Conservation (phyloP, 2,888 invertebrate genomes). For the Plebejus anna region DNA sequence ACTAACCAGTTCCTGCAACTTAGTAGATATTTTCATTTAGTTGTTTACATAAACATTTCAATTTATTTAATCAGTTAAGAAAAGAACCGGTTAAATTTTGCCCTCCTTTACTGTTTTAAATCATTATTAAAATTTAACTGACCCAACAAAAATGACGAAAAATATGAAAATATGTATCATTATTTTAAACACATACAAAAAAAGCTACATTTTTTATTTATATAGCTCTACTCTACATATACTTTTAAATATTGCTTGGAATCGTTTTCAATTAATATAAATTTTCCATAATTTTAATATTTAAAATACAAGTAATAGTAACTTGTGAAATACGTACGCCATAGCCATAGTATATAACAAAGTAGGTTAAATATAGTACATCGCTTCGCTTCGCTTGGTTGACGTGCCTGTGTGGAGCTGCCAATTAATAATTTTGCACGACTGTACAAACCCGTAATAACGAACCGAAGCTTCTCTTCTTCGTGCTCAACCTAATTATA, state of each 20-base stretch:
- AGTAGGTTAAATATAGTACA: slow-evolving; percentile 1
- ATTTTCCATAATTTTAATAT: too few relatives aligned
- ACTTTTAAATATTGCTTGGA: too few relatives aligned
- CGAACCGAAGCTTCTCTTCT: slow-evolving; percentile 32
- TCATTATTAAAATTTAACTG: too few relatives aligned
- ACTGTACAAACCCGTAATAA: slow-evolving; percentile 48
- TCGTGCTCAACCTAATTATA: slow-evolving; percentile 6
- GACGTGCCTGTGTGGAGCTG: slow-evolving; percentile 47
- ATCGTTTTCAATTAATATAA: too few relatives aligned
- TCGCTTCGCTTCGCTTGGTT: slow-evolving; percentile 47
- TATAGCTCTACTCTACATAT: too few relatives aligned
- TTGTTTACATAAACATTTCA: slow-evolving; percentile 1
- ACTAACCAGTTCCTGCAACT: background rate
- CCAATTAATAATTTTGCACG: slow-evolving; percentile 71
- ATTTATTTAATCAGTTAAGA: background rate
- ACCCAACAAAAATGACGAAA: too few relatives aligned
- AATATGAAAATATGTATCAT: too few relatives aligned
- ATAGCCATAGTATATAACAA: background rate
- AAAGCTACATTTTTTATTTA: too few relatives aligned
- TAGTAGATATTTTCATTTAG: background rate
- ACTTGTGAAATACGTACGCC: background rate
- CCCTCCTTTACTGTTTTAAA: background rate
- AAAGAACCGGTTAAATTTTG: background rate
- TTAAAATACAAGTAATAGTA: background rate
- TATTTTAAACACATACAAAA: too few relatives aligned